Evolutionary conservation across 1,140 invertebrate species (phyloP), one percentile per base, ranked within the genome.

Genomic region (Tetranychus urticae): DNA sequence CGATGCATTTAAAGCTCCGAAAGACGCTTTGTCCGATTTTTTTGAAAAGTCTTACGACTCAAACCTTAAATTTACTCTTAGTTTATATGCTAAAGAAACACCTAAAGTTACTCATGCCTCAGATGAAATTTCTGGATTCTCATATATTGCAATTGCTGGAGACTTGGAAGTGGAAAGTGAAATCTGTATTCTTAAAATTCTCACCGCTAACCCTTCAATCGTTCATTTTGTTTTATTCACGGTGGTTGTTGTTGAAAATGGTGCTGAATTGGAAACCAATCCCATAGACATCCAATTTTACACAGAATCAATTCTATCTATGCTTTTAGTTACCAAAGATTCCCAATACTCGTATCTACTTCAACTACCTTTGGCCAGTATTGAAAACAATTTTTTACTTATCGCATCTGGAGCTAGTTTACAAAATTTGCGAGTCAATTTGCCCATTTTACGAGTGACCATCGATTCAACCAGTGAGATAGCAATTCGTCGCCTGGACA

Each of bases 261-360:
- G 64, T 60, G 63, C 46, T 3, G 58, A 60, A 23, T 65, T 69
- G 56, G 50, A 62, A 56, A 66, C 74, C 8, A n/a, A 8, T n/a
- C 50, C 50, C 35, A 65, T 80, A 42, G 83, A 86, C 70, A 65
- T 85, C 14, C 81, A 88, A 68, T 89, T 88, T 73, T 92, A 89
- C 73, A 85, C 84, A 1, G 73, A 80, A 42, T 81, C 82, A 50
- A 80, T 80, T 56, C 66, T 92, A 2, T 88, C 86, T 7, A 68
- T 90, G 34, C 70, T 91, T 12, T 68, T 88, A 31, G 58, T 67
- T 10, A 69, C 73, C 56, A 65, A 69, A 10, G 59, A 35, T 4
- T 31, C 33, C 34, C 33, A 56, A n/a, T 31, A n/a, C 33, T 6
- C 55, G 14, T 56, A 13, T n/a, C 37, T 56, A 6, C 14, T 56